These are phyloP conservation scores for Spatulosminthurus flaviceps DNA, from an alignment of 2,888 invertebrate species.

Conservation along the genomic window DNA sequence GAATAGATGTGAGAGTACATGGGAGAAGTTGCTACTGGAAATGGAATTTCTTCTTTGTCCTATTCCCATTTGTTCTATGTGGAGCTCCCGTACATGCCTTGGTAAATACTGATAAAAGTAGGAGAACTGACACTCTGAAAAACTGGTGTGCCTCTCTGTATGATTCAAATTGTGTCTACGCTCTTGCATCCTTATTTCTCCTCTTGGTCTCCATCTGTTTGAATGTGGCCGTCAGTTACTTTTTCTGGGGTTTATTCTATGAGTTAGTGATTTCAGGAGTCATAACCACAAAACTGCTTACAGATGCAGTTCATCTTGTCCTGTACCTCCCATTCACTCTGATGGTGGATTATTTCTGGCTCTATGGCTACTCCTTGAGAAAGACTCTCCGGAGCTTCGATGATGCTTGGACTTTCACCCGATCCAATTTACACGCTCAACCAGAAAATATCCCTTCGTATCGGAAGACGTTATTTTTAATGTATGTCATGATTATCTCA, in stretches of 20 bases:
- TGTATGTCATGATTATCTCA: constrained; percentile 34
- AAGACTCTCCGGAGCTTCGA: not conserved
- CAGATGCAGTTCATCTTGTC: constrained; percentile 16
- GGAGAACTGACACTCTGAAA: not conserved
- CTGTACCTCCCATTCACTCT: constrained; percentile 45
- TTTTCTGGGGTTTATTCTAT: not conserved
- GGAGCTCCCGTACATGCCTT: constrained; percentile 53
- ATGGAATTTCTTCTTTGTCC: constrained; percentile 48
- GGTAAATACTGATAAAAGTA: not conserved
- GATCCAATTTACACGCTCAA: not conserved
- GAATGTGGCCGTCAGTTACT: constrained; percentile 31
- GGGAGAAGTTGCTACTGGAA: constrained; percentile 49
- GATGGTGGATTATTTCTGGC: constrained; percentile 52
- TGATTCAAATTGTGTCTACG: not conserved
- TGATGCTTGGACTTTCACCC: not conserved
- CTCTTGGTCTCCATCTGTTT: constrained; percentile 6
- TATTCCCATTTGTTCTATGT: constrained; percentile 53
- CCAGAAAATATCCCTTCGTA: not conserved
- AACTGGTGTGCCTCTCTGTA: not conserved
- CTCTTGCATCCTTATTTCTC: not conserved
- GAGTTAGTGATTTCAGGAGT: not conserved
- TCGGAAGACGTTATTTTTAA: not conserved
- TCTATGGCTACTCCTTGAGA: constrained; percentile 47
- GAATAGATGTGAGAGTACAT: not conserved
- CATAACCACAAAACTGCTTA: not conserved